Conservation (phyloP, 2,797 vertebrate species). For the Sebastes itinus region DNA sequence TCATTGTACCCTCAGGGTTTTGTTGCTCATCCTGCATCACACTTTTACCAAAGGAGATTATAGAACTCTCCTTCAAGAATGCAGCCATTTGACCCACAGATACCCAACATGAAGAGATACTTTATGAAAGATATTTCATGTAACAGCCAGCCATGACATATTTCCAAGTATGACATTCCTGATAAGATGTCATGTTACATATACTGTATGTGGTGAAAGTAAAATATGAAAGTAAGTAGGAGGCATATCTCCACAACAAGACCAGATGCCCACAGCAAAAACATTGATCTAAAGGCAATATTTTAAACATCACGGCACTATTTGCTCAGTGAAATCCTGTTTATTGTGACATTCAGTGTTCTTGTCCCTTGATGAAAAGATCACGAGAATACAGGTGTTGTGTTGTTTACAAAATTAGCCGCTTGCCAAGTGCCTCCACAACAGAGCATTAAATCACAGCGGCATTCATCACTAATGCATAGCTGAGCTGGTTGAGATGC, state of each 20-base stretch:
- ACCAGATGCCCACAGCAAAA: neutral
- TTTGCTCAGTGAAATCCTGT: neutral
- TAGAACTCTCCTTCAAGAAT: slow-evolving; percentile 10
- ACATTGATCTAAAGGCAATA: neutral
- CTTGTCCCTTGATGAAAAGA: neutral
- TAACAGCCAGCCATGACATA: neutral
- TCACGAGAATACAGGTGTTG: slow-evolving; percentile 40
- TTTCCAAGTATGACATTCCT: neutral
- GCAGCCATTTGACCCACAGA: slow-evolving; percentile 27
- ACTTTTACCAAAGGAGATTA: slow-evolving; percentile 32
- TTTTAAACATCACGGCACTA: neutral
- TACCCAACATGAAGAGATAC: neutral
- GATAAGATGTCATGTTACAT: neutral
- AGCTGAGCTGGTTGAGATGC: slow-evolving; percentile 57
- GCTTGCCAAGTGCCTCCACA: slow-evolving; percentile 52
- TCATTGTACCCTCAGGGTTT: neutral
- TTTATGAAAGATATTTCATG: neutral
- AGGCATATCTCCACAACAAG: neutral
- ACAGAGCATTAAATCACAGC: slow-evolving; percentile 57
- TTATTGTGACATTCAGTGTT: slow-evolving; percentile 9
- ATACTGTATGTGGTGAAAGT: too few relatives aligned
- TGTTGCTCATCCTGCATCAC: slow-evolving; percentile 17
- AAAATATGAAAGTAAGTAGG: neutral
- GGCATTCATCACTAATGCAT: slow-evolving; percentile 65
- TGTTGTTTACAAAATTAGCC: slow-evolving; percentile 52